A percentile compares a stretch with the other conserved stretches of the same genome.
These are phyloP conservation scores for Drosophila oshimai DNA, from an alignment of 1,140 invertebrate species.

Conservation along the genomic window DNA sequence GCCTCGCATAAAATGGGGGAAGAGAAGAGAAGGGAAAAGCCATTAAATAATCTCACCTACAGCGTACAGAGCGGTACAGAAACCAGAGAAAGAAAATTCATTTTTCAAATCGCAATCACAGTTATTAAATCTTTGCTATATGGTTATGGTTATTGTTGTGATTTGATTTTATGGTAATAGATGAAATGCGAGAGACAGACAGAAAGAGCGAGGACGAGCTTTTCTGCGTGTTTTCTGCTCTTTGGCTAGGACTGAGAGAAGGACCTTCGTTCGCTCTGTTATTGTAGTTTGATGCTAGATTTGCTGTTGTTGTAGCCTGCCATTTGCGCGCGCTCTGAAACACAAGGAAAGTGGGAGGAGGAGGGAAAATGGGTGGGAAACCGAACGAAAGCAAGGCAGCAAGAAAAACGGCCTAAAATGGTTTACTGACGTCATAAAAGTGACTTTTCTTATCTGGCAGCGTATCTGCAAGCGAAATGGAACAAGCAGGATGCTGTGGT, in stretches of 20 bases:
- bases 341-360: not conserved
- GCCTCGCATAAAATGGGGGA: slow-evolving; percentile 20
- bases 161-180: slow-evolving; percentile 81
- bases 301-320: slow-evolving; percentile 11
- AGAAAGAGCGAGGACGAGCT: not conserved
- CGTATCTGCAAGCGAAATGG: slow-evolving; percentile 69
- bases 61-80: no score
- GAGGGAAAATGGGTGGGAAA: not conserved
- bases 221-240: slow-evolving; percentile 21
- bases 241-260: slow-evolving; percentile 34
- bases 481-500: slow-evolving; percentile 53
- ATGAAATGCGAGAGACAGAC: slow-evolving; percentile 28
- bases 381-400: slow-evolving; percentile 24
- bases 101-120: slow-evolving; percentile 81
- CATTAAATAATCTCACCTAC: slow-evolving; percentile 77
- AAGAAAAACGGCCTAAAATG: slow-evolving; percentile 69
- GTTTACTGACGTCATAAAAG: slow-evolving; percentile 79
- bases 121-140: slow-evolving; percentile 81
- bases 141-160: slow-evolving; percentile 81
- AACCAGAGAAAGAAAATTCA: slow-evolving; percentile 74
- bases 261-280: slow-evolving; percentile 47
- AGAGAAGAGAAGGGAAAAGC: no score
- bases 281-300: slow-evolving; percentile 47
- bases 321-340: slow-evolving; percentile 63
- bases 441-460: slow-evolving; percentile 74